A percentile compares a stretch with the other conserved stretches of the same genome.
These are phyloP conservation scores for Oreotragus oreotragus DNA, from an alignment of 2,113 vertebrate genomes.

Conservation along the genomic window DNA sequence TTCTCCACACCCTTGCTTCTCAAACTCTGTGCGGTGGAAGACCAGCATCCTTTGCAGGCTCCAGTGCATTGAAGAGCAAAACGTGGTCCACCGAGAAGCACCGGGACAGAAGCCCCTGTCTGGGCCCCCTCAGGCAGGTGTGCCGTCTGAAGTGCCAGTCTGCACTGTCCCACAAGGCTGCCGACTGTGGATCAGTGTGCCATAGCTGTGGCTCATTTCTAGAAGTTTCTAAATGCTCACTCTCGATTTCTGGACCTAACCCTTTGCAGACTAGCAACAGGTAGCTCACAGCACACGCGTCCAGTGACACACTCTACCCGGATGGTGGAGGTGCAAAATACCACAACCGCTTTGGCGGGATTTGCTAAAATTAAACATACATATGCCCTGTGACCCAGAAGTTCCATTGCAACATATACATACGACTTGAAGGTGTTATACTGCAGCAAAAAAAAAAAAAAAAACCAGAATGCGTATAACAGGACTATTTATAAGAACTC, in stretches of 20 bases:
- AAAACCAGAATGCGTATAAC: not conserved
- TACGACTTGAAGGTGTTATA: not conserved
- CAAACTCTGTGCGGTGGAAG: fast-evolving
- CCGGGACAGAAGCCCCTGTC: fast-evolving
- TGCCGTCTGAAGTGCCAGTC: fast-evolving
- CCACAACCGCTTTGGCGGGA: not conserved
- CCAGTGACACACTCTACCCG: fast-evolving
- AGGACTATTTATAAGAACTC: not conserved
- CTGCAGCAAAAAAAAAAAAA: not conserved
- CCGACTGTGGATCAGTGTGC: fast-evolving
- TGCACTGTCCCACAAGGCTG: not conserved
- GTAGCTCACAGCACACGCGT: not conserved
- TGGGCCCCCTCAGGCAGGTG: not conserved
- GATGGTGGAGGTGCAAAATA: fast-evolving
- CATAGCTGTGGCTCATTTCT: not conserved
- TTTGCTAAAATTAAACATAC: not conserved
- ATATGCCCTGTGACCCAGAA: not conserved
- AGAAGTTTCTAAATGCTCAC: not conserved
- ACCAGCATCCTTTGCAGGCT: not conserved
- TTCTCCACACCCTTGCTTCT: not conserved
- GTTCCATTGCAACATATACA: not conserved
- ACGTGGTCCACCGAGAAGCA: fast-evolving
- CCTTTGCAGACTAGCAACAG: not conserved
- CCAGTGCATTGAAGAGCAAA: not conserved
- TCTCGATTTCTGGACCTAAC: not conserved